phyloP scores from a whole-genome alignment of 35 echinoderm and acorn worm species.

The Anneissia japonica region DNA sequence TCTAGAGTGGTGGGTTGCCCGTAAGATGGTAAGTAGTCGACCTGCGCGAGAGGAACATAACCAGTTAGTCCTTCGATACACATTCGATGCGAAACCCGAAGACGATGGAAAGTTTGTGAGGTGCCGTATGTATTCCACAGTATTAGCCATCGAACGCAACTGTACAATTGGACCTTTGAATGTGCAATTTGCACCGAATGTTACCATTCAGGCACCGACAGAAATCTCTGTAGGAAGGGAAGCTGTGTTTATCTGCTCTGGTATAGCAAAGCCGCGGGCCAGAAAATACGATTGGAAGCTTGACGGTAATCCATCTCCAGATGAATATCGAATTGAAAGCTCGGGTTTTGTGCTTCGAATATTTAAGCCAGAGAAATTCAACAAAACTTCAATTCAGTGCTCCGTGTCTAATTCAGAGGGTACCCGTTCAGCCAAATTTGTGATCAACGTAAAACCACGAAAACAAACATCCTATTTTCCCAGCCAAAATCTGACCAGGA shows the following conservation, averaged over 20 bases:
- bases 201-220: background rate
- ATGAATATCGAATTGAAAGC: background rate
- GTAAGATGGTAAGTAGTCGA: background rate
- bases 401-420: background rate
- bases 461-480: background rate
- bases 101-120: background rate
- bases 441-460: background rate
- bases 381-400: background rate
- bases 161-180: background rate
- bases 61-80: background rate
- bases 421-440: background rate
- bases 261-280: background rate
- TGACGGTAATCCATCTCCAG: background rate
- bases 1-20: background rate
- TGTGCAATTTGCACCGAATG: background rate
- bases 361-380: background rate
- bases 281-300: background rate
- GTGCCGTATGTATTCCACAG: background rate
- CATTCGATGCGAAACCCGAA: background rate
- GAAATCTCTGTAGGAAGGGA: background rate
- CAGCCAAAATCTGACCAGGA: background rate
- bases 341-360: background rate
- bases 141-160: background rate
- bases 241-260: background rate
- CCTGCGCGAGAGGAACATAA: background rate